A percentile compares a stretch with the other conserved stretches of the same genome.
Evolutionary conservation across 2,888 invertebrate species (phyloP).

Genomic region (Amorpha juglandis): DNA sequence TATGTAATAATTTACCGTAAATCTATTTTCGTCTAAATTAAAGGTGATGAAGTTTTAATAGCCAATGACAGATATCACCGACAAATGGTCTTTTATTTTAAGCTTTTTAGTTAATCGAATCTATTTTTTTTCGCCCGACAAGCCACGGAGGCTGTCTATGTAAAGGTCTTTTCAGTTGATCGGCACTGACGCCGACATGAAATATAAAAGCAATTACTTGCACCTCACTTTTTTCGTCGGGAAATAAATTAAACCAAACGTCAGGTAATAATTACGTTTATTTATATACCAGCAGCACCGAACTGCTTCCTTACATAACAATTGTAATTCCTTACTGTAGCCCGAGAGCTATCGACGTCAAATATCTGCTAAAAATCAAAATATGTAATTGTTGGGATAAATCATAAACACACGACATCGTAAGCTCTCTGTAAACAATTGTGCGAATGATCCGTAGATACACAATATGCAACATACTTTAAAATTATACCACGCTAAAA

Average conservation of each 20-base stretch:
- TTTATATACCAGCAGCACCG: constrained; percentile 35
- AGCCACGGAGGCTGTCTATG: too few relatives aligned
- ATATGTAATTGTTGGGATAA: background rate
- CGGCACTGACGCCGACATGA: background rate
- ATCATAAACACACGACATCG: background rate
- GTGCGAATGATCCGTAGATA: constrained; percentile 50
- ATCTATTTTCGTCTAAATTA: too few relatives aligned
- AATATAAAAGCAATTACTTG: background rate
- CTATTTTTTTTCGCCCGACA: too few relatives aligned
- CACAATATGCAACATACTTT: constrained; percentile 48
- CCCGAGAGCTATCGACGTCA: background rate
- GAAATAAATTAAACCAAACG: background rate
- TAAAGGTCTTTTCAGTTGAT: too few relatives aligned
- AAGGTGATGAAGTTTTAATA: too few relatives aligned
- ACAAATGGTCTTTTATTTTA: too few relatives aligned
- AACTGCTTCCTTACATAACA: constrained; percentile 15
- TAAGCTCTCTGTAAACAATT: constrained; percentile 38
- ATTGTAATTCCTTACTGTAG: constrained; percentile 5
- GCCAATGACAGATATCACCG: too few relatives aligned
- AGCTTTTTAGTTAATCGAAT: too few relatives aligned
- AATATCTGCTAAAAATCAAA: background rate
- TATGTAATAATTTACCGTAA: too few relatives aligned
- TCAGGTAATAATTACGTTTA: constrained; percentile 36
- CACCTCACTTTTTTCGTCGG: background rate
- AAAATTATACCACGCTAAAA: constrained; percentile 48